Conservation (phyloP, 35 echinoderm and acorn worm species). For the Heliocidaris tuberculata region DNA sequence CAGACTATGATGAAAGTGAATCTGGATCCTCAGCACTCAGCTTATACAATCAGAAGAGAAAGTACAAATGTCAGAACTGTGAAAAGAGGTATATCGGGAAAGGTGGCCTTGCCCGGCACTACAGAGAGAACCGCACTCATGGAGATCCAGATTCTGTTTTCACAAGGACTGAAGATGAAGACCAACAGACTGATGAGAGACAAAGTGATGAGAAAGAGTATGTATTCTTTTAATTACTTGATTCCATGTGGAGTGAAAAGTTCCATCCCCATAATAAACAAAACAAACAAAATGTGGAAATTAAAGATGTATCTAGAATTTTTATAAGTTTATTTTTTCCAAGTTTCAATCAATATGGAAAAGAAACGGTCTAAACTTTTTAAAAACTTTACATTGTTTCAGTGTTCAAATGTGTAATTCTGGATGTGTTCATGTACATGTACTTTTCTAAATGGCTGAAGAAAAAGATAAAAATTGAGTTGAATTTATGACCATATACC, state of each 20-base stretch:
- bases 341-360: too few species aligned
- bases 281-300: background rate
- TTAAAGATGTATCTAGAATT: background rate
- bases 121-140: conserved; percentile 58
- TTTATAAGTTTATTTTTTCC: too few species aligned
- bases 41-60: conserved; percentile 36
- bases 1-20: conserved; percentile 54
- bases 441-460: background rate
- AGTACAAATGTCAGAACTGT: conserved; percentile 70
- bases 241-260: background rate
- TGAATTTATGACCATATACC: background rate
- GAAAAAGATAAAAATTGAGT: background rate
- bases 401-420: too few species aligned
- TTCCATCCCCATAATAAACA: background rate
- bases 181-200: background rate
- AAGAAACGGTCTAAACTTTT: background rate
- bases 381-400: background rate
- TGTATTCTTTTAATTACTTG: background rate
- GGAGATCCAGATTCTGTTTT: conserved; percentile 55
- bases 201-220: conserved; percentile 5
- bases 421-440: background rate
- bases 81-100: conserved; percentile 76
- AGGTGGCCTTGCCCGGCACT: conserved; percentile 68
- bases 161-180: conserved; percentile 1
- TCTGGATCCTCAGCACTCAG: conserved; percentile 27